phyloP scores from a whole-genome alignment of 2,113 vertebrate genomes.

The Triplophysa siluroides region DNA sequence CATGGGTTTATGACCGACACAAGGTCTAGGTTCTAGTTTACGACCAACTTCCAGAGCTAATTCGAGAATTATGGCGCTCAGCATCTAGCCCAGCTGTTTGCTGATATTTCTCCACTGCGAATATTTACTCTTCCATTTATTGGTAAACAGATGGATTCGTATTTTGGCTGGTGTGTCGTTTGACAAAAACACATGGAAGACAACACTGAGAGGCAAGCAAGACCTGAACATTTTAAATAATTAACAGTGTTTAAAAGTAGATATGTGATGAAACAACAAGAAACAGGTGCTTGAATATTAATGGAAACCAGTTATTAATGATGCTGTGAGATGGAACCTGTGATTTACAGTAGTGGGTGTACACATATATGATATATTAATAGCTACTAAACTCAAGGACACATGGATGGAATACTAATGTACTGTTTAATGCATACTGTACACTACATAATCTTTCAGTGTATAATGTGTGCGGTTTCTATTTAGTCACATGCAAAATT shows the following conservation, averaged over 20 bases:
- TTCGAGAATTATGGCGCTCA: constrained; percentile 5
- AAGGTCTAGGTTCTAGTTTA: background rate
- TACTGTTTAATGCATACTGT: background rate
- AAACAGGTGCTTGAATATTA: background rate
- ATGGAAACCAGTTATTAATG: background rate
- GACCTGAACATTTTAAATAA: background rate
- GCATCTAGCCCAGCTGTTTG: background rate
- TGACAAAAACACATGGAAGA: background rate
- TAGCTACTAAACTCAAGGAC: background rate
- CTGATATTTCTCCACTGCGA: background rate
- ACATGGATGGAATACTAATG: background rate
- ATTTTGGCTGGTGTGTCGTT: background rate
- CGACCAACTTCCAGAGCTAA: background rate
- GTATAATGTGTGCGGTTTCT: background rate
- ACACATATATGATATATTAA: background rate
- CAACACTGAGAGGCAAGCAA: background rate
- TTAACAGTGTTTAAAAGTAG: background rate
- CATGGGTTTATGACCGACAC: constrained; percentile 22
- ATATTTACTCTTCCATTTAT: constrained; percentile 8
- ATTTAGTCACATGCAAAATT: too few species aligned
- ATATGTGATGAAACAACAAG: background rate
- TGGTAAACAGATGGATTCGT: background rate
- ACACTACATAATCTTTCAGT: background rate
- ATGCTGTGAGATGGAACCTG: background rate
- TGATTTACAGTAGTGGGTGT: background rate